Evolutionary conservation across 2,888 invertebrate genomes (phyloP).

Genomic region (Exephanes ischioxanthus): DNA sequence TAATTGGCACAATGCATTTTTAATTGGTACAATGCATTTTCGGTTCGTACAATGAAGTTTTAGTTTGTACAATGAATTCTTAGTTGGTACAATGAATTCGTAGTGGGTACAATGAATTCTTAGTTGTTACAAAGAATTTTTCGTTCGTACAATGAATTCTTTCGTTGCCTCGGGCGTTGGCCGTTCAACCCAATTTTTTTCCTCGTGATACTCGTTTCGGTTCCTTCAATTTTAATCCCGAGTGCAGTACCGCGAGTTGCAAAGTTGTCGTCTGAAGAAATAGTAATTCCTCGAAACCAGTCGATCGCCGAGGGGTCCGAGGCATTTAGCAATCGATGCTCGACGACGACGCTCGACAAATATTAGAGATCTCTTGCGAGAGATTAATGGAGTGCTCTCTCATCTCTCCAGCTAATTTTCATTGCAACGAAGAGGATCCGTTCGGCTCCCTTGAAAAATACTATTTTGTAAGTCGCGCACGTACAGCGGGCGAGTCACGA

Average conservation of each 20-base stretch:
- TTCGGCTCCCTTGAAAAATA: conserved; percentile 41
- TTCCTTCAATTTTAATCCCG: background rate
- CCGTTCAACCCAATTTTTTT: background rate
- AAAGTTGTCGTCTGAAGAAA: conserved; percentile 11
- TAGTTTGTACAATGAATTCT: too few relatives aligned
- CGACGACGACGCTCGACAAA: conserved; percentile 25
- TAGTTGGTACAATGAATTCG: too few relatives aligned
- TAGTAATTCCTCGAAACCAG: conserved; percentile 3
- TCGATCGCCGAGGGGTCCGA: background rate
- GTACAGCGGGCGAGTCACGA: conserved; percentile 48
- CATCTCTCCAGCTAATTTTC: conserved; percentile 1
- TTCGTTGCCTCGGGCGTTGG: background rate
- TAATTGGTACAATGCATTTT: too few relatives aligned
- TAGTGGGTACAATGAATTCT: too few relatives aligned
- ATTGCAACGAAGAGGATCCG: conserved; percentile 19
- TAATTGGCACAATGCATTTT: too few relatives aligned
- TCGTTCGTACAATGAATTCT: too few relatives aligned
- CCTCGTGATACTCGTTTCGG: background rate
- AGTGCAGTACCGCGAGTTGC: background rate
- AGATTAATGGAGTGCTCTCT: conserved; percentile 17
- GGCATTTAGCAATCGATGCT: background rate
- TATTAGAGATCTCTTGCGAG: conserved; percentile 3
- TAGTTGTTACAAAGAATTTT: too few relatives aligned
- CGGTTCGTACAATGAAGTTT: too few relatives aligned
- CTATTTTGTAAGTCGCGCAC: conserved; percentile 61